phyloP scores from a whole-genome alignment of 2,797 vertebrate species.

The Anguilla pacifica region DNA sequence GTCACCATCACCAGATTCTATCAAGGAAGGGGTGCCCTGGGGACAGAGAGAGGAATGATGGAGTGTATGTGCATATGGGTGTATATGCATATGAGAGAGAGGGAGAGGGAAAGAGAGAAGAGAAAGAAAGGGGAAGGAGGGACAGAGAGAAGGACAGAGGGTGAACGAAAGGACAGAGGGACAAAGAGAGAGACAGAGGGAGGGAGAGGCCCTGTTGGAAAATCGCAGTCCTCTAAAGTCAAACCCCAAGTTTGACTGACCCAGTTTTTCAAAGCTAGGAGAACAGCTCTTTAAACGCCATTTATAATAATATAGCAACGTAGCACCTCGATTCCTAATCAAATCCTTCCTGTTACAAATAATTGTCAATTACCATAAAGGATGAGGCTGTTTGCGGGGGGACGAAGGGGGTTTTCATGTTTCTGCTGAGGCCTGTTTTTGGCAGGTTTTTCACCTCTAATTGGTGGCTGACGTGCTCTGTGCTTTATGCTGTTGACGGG shows the following conservation, averaged over 20 bases:
- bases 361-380: constrained; percentile 66
- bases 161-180: constrained; percentile 25
- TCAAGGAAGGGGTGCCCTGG: constrained; percentile 11
- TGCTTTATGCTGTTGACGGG: constrained; percentile 57
- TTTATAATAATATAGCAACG: constrained; percentile 51
- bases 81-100: background rate
- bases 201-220: constrained; percentile 5
- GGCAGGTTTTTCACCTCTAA: constrained; percentile 54
- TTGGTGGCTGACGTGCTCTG: constrained; percentile 61
- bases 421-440: constrained; percentile 34
- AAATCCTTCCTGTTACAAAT: constrained; percentile 58
- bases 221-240: background rate
- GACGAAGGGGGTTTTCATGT: constrained; percentile 48
- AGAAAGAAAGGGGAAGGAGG: background rate
- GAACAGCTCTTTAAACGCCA: constrained; percentile 49
- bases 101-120: background rate
- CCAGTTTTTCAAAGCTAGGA: constrained; percentile 31
- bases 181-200: background rate
- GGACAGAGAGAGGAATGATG: background rate
- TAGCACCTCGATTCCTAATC: constrained; percentile 53
- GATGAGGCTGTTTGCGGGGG: constrained; percentile 46
- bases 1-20: constrained; percentile 39
- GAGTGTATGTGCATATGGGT: background rate
- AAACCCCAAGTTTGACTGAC: background rate
- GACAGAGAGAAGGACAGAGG: constrained; percentile 13